Evolutionary conservation across 2,888 invertebrate species (phyloP), one percentile per base, ranked within the genome.

Genomic region (Drosophila fungiperda): DNA sequence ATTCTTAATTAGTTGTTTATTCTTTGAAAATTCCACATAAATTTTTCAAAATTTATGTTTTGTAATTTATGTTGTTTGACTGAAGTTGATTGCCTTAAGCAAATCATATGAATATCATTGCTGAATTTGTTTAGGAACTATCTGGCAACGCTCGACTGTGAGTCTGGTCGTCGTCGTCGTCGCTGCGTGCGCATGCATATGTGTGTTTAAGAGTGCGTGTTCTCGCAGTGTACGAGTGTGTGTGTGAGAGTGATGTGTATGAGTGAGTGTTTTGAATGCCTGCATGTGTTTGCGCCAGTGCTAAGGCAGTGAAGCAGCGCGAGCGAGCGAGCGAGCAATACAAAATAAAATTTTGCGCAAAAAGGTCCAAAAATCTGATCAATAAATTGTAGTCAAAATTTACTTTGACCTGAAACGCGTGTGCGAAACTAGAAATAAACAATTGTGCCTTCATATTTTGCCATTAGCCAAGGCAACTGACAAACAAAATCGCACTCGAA

Each of bases 271-370:
- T 20, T 29, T 50, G 50, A 2, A 29, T 32, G 26, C 15, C 45
- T 54, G 53, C 67, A 54, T 74, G 54, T 78, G 79, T 78, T 78
- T 78, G 80, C 67, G 70, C 80, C 77, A 75, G 77, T 67, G 54
- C 63, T 36, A 29, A 42, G 66, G 65, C 82, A 79, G 80, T 80
- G 26, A 66, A 71, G 68, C 45, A 79, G 82, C 79, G 79, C 83
- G 87, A 88, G 89, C 78, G 83, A 83, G 83, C 83, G 87, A 83
- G 83, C 68, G 72, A 87, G 88, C 88, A 86, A 86, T 83, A 88
- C 83, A 78, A 73, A 76, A 87, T 89, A 80, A 42, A 76, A 65
- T 89, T 89, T 84, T 89, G 87, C 84, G 84, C 89, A 84, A 87
- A 89, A 89, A 83, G 71, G 69, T 52, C 60, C 62, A 80, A 50